Evolutionary conservation across 2,113 vertebrate species (phyloP).

Genomic region (Sphaerodactylus townsendi): DNA sequence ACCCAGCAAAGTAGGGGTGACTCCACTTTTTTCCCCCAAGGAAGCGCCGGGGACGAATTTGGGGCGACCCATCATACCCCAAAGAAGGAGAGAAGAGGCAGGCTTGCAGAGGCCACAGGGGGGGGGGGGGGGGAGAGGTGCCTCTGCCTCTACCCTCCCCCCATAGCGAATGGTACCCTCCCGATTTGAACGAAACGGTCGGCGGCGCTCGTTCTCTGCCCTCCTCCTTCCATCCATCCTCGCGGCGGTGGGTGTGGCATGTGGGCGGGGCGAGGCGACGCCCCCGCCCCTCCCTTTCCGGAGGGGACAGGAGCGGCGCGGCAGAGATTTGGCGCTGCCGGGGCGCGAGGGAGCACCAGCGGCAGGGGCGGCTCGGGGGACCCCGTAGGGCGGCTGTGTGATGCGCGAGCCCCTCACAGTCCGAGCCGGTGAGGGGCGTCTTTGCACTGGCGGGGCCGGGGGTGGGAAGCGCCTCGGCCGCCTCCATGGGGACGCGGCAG

Average conservation of each 20-base stretch:
- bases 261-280: background rate
- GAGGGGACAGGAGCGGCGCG: background rate
- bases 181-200: slow-evolving; percentile 37
- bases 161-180: background rate
- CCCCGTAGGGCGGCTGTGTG: background rate
- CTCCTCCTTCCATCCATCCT: too few species aligned
- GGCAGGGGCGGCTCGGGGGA: background rate
- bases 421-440: background rate
- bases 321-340: background rate
- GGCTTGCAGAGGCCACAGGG: fast-evolving
- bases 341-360: background rate
- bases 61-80: too few species aligned
- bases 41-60: background rate
- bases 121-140: too few species aligned
- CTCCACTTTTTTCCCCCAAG: too few species aligned
- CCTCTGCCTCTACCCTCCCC: too few species aligned
- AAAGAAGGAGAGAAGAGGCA: fast-evolving
- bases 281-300: background rate
- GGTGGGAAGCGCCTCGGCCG: background rate
- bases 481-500: too few species aligned
- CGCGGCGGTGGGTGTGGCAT: background rate
- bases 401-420: background rate
- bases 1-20: background rate
- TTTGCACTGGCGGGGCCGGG: too few species aligned
- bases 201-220: fast-evolving